Percentiles rank a stretch among this genome's conserved stretches.
phyloP scores from a whole-genome alignment of 2,888 invertebrate genomes.

The Agrenia bidenticulata region DNA sequence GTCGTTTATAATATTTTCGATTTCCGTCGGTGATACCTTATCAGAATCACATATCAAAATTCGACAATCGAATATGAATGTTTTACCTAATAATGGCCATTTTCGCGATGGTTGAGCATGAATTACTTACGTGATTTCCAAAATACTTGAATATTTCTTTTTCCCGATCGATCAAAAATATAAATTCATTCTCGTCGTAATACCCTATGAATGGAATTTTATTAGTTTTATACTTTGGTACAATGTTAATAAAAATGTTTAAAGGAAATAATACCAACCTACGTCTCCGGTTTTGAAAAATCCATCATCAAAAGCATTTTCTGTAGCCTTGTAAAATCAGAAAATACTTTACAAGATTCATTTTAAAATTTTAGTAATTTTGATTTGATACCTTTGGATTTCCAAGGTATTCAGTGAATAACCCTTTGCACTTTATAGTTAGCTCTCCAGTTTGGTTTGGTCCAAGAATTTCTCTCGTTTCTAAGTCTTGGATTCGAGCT shows the following conservation, averaged over 20 bases:
- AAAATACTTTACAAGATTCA: not conserved
- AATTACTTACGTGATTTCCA: constrained; percentile 41
- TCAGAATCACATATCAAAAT: not conserved
- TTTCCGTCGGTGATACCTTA: constrained; percentile 37
- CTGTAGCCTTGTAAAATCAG: constrained; percentile 34
- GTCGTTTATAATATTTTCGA: constrained; percentile 32
- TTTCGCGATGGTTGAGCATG: too few species aligned
- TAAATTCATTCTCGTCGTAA: constrained; percentile 44
- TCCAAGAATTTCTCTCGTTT: constrained; percentile 53
- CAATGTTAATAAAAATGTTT: too few species aligned
- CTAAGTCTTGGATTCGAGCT: constrained; percentile 55
- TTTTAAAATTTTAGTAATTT: not conserved
- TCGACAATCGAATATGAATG: too few species aligned
- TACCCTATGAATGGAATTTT: constrained; percentile 27
- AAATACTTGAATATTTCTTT: constrained; percentile 51
- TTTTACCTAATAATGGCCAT: too few species aligned
- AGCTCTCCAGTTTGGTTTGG: constrained; percentile 58
- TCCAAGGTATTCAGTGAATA: constrained; percentile 38
- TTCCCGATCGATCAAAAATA: constrained; percentile 46
- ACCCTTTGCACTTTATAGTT: constrained; percentile 54
- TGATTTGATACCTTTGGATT: constrained; percentile 37
- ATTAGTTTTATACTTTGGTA: too few species aligned
- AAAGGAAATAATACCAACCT: constrained; percentile 26
- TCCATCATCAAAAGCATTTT: constrained; percentile 34
- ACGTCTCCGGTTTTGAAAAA: constrained; percentile 49